Conservation (phyloP, 2,888 invertebrate genomes). For the Caenorhabditis sp. region DNA sequence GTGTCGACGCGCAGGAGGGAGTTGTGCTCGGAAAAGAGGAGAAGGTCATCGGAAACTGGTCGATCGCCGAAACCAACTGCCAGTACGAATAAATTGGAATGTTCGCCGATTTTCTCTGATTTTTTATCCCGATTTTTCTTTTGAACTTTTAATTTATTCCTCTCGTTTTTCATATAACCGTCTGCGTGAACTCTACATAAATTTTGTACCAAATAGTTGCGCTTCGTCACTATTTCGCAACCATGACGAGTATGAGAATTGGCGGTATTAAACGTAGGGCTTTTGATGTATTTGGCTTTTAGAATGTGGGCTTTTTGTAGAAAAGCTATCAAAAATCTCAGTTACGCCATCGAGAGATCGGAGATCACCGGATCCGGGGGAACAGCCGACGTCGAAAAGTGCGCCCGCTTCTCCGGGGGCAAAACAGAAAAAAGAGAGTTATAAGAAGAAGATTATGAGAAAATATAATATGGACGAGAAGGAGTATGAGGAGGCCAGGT, state of each 20-base stretch:
- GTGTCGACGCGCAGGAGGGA: conserved; percentile 58
- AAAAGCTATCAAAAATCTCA: too few species aligned
- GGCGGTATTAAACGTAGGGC: too few species aligned
- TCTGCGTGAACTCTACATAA: too few species aligned
- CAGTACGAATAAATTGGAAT: conserved; percentile 66
- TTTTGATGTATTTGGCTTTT: too few species aligned
- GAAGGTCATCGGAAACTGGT: conserved; percentile 75
- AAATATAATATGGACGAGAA: conserved; percentile 25
- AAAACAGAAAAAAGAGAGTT: conserved; percentile 13
- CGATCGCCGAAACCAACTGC: conserved; percentile 73
- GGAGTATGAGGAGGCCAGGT: conserved; percentile 27
- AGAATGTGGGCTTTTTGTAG: too few species aligned
- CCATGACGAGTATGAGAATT: too few species aligned
- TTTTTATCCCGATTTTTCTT: neutral
- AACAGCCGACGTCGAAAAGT: conserved; percentile 8
- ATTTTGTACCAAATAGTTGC: too few species aligned
- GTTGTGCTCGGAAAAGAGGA: conserved; percentile 65
- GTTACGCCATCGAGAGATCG: neutral
- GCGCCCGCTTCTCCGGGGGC: neutral
- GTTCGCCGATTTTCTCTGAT: too few species aligned
- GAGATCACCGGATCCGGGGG: neutral
- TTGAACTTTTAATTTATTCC: neutral
- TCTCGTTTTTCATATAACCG: neutral
- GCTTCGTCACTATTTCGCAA: too few species aligned
- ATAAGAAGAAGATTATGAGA: conserved; percentile 31